Evolutionary conservation across 2,888 invertebrate genomes (phyloP).

Genomic region (Allygus modestus): DNA sequence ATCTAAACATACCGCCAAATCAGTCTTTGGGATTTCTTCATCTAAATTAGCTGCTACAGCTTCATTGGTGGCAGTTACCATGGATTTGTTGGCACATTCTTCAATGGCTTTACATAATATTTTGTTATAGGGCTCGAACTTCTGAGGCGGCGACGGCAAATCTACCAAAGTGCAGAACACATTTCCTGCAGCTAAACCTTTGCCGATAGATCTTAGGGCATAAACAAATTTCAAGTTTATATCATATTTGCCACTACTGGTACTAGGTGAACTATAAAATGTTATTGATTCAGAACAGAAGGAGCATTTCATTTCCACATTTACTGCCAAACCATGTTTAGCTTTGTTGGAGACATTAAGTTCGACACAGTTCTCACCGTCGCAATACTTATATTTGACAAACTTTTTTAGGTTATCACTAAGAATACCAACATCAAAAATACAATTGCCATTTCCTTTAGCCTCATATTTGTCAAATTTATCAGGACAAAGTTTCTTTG

Average conservation of each 20-base stretch:
- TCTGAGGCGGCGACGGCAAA: constrained; percentile 43
- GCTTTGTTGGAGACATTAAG: neutral
- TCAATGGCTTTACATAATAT: constrained; percentile 8
- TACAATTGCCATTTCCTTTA: constrained; percentile 41
- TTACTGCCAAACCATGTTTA: neutral
- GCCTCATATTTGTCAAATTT: neutral
- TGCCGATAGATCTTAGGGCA: constrained; percentile 49
- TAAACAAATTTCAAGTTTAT: constrained; percentile 55
- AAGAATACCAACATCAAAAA: constrained; percentile 26
- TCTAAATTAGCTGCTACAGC: constrained; percentile 20
- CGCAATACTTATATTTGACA: constrained; percentile 21
- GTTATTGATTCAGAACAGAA: neutral
- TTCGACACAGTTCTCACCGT: constrained; percentile 15
- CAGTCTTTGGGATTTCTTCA: neutral
- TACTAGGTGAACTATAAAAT: neutral
- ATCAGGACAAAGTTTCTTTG: constrained; percentile 16
- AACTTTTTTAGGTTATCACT: constrained; percentile 17
- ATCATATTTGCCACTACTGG: constrained; percentile 37
- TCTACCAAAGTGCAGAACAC: constrained; percentile 24
- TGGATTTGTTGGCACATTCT: constrained; percentile 28
- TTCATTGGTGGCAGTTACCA: constrained; percentile 36
- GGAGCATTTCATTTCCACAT: neutral
- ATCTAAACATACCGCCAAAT: constrained; percentile 28
- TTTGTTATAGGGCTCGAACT: constrained; percentile 15
- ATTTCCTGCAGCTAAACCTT: constrained; percentile 25